Base-by-base conservation (phyloP, 2,888 invertebrate genomes). In the Leucoma salicis region DNA sequence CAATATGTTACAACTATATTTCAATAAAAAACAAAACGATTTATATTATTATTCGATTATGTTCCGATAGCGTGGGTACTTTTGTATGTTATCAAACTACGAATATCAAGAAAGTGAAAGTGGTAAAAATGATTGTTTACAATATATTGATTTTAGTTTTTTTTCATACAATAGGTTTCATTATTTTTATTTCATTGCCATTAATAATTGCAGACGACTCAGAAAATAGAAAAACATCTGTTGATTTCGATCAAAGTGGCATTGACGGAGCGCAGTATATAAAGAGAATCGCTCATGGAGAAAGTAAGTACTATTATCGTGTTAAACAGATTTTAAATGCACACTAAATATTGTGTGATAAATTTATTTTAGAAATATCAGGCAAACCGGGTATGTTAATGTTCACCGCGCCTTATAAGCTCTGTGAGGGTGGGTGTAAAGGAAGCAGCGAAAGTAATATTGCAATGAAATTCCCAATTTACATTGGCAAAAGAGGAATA, bases 401-500 rank as follows among this genome's bases (percentile, higher is more conserved):
- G 43, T 87, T 87, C 48, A 86, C 85, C 35, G 85, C 85, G 14
- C 85, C 86, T 8, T 83, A 74, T 53, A 80, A 63, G 62, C 51
- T 86, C 8, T 80, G 79, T 50, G 66, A 75, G 8, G 76, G 77
- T 11, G 73, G 66, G 15, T 76, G 74, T 43, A 60, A 66, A 0
- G 46, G 27, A 21, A 46, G 24, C 2, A 49, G 50, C 10, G 36
- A 35, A 0, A 49, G 49, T 5, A 76, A 79, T 32, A 64, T 76
- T 6, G 48, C 45, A 2, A 57, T 86, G 50, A 51, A 52, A 6
- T 87, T 87, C 42, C 87, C 87, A 4, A 41, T 86, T 1, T 77
- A 66, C 31, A 29, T 83, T 10, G 84, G 82, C 6, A 58, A 49
- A 1, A 56, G 49, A 39, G 80, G 68, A 2, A 57, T 46, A 3